phyloP scores from a whole-genome alignment of 1,140 invertebrate species.

The Ooceraea biroi region DNA sequence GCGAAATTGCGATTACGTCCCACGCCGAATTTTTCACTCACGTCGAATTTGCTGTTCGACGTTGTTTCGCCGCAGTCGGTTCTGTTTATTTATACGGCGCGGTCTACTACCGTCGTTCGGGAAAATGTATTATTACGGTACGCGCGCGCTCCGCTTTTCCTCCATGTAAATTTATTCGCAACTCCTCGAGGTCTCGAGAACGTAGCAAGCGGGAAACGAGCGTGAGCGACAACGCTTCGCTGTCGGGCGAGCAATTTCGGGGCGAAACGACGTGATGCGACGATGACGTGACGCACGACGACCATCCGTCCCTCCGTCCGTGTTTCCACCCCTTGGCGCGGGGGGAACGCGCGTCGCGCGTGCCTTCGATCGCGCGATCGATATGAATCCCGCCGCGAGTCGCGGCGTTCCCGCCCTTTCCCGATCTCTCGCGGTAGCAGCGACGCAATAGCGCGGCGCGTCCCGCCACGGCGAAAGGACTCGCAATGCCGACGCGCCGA shows the following conservation, averaged over 20 bases:
- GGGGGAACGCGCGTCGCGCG: slow-evolving; percentile 48
- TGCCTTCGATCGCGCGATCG: slow-evolving; percentile 68
- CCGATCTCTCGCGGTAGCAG: slow-evolving; percentile 33
- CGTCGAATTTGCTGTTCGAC: neutral
- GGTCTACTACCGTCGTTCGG: neutral
- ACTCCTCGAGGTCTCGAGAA: neutral
- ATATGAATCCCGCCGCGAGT: slow-evolving; percentile 44
- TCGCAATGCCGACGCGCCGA: slow-evolving; percentile 62
- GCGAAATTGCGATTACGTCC: neutral
- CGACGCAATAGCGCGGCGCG: slow-evolving; percentile 31
- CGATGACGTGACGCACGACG: slow-evolving; percentile 25
- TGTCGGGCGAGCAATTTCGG: slow-evolving; percentile 25
- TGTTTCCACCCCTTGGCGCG: neutral
- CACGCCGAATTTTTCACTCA: slow-evolving; percentile 6
- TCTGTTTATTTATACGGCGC: slow-evolving; percentile 3
- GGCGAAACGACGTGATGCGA: slow-evolving; percentile 17
- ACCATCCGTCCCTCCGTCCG: neutral
- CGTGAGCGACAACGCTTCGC: slow-evolving; percentile 1
- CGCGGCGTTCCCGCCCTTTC: slow-evolving; percentile 69
- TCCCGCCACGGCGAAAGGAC: slow-evolving; percentile 28
- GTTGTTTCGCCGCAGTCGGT: slow-evolving; percentile 1
- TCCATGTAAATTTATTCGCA: slow-evolving; percentile 27
- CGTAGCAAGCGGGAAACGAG: neutral
- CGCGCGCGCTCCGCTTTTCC: neutral
- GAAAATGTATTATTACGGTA: neutral